A percentile compares a stretch with the other conserved stretches of the same genome.
phyloP scores from a whole-genome alignment of 2,888 invertebrate species.

The Fissipunctia ypsillon region DNA sequence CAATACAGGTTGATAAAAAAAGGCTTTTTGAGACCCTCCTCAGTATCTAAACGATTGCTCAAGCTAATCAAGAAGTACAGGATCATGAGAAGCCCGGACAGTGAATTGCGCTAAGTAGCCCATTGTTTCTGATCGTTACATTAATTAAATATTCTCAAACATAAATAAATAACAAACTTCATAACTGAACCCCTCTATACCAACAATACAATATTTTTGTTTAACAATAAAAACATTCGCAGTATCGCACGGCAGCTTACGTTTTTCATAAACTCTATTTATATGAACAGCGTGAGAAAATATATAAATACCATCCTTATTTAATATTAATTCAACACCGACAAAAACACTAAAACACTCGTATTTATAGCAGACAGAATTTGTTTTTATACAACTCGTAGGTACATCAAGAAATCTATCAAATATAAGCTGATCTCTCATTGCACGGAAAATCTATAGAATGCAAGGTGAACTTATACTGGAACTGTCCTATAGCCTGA shows the following conservation, averaged over 20 bases:
- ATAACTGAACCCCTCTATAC: not conserved
- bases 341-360: conserved; percentile 39
- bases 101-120: not conserved
- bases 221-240: not conserved
- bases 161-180: conserved; percentile 7
- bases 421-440: not conserved
- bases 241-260: conserved; percentile 21
- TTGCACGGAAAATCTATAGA: no score
- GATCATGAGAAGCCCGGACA: not conserved
- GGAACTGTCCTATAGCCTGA: not conserved
- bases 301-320: conserved; percentile 28
- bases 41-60: not conserved
- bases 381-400: conserved; percentile 4
- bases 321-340: conserved; percentile 33
- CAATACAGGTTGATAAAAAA: not conserved
- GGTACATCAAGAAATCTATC: not conserved
- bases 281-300: conserved; percentile 33
- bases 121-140: not conserved
- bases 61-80: not conserved
- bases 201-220: conserved; percentile 13
- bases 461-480: not conserved
- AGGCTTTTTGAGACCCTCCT: not conserved
- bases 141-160: not conserved
- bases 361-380: conserved; percentile 19
- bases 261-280: conserved; percentile 38